Base-by-base conservation (phyloP, 2,113 vertebrate species). In the Gobio gobio region DNA sequence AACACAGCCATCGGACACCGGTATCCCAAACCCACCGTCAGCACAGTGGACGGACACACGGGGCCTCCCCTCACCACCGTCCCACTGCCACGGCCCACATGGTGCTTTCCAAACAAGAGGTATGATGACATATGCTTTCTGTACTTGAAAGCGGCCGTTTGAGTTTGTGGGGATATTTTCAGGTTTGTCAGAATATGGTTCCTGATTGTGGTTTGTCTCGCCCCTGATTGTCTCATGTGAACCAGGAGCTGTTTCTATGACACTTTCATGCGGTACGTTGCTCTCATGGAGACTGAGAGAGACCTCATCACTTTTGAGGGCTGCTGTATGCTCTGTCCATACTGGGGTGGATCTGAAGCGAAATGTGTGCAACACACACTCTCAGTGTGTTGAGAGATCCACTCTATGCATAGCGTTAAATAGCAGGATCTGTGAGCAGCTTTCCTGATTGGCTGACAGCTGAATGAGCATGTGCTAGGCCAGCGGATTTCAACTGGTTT, bases 81-180 rank as follows among this genome's bases (percentile, higher is more conserved):
- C 86, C 92, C 93, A 70, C 94, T 97, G 45, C 97, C 95, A 16
- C 96, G 95, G 81, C 94, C 95, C 29, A 90, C 96, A 0, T 98
- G 98, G 97, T 98, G 96, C 91, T 95, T 98, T 86, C 94, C 95
- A 84, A 93, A 96, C 89, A 97, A 96, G 92, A 97, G 97, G 98
- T 98, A 86, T 24, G 82, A 8, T 45, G 16, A 56, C 18, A 43
- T 18, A 26, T 16, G 12, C 36, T 14, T 24, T 45, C 36, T 47
- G 77, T 14, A 9, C 13, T 45, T 45, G 56, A 61, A 45, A 45
- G 40, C n/a, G 4, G 18, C n/a, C 61, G 12, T 16, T 6, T 8
- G 74, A 56, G 18, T 14, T 78, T 43, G 10, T 24, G 10, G 10
- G 24, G 16, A 78, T 20, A 40, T 24, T 18, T 58, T 66, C 26